Evolutionary conservation across 2,113 vertebrate genomes (phyloP).

Genomic region (Halcyon senegalensis): DNA sequence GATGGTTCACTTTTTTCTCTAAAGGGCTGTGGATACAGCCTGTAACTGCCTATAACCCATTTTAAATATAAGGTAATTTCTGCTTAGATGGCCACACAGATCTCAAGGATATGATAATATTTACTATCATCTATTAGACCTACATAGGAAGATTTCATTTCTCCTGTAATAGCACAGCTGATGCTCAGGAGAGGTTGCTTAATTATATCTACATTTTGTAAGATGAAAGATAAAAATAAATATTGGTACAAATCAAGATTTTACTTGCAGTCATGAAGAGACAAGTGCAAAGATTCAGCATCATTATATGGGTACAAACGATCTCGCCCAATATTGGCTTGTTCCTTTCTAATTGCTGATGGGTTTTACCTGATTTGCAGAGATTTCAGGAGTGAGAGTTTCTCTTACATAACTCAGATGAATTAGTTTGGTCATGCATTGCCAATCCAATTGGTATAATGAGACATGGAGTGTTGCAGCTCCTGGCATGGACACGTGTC

Average conservation of each 20-base stretch:
- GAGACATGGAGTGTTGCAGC: not conserved
- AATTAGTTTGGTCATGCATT: not conserved
- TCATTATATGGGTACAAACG: not conserved
- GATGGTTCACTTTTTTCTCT: not conserved
- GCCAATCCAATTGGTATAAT: not conserved
- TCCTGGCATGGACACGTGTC: rapidly evolving
- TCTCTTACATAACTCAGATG: not conserved
- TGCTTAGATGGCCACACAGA: not conserved
- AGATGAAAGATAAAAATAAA: slow-evolving; percentile 7
- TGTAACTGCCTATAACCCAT: not conserved
- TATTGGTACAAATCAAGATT: not conserved
- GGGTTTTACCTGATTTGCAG: not conserved
- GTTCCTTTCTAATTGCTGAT: not conserved
- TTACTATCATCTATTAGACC: not conserved
- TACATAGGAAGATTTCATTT: not conserved
- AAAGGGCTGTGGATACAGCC: not conserved
- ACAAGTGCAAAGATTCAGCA: not conserved
- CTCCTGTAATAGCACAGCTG: not conserved
- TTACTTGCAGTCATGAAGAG: not conserved
- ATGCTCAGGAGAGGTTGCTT: not conserved
- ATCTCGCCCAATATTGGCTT: not conserved
- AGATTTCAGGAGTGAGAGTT: not conserved
- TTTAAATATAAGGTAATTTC: slow-evolving; percentile 27
- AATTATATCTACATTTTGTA: slow-evolving; percentile 17
- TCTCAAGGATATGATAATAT: slow-evolving; percentile 12